Evolutionary conservation across 2,797 vertebrate species (phyloP).

Genomic region (Taeniopygia guttata): DNA sequence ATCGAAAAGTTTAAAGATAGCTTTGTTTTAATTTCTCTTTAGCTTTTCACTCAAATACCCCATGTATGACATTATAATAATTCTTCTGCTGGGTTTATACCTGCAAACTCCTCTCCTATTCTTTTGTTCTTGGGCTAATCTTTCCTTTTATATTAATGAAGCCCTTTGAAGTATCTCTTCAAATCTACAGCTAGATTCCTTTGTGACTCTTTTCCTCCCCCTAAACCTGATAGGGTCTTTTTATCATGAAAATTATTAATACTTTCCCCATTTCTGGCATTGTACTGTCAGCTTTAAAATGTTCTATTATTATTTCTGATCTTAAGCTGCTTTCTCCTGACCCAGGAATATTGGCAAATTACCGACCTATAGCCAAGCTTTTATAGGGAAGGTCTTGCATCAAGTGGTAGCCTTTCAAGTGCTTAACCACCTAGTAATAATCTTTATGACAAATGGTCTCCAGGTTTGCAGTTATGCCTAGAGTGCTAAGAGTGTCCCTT

Average conservation of each 20-base stretch:
- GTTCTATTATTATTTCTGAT: conserved; percentile 66
- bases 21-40: conserved; percentile 47
- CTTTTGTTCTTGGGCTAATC: conserved; percentile 72
- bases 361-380: conserved; percentile 72
- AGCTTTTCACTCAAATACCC: conserved; percentile 19
- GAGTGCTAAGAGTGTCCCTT: conserved; percentile 38
- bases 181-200: conserved; percentile 63
- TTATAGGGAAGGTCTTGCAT: conserved; percentile 75
- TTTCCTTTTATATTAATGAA: conserved; percentile 70
- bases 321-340: conserved; percentile 67
- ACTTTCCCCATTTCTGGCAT: conserved; percentile 41
- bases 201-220: conserved; percentile 28
- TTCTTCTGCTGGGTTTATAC: conserved; percentile 30
- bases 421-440: conserved; percentile 72
- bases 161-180: conserved; percentile 69
- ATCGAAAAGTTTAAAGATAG: conserved; percentile 36
- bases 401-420: conserved; percentile 74
- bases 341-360: conserved; percentile 73
- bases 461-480: conserved; percentile 64
- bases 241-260: conserved; percentile 65
- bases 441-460: conserved; percentile 69
- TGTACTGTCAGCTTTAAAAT: conserved; percentile 59
- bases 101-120: conserved; percentile 49
- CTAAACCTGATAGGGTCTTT: conserved; percentile 26
- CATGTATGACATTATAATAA: conserved; percentile 26